Evolutionary conservation across 1,140 invertebrate species (phyloP), one percentile per base, ranked within the genome.

Genomic region (Drosophila rufa): DNA sequence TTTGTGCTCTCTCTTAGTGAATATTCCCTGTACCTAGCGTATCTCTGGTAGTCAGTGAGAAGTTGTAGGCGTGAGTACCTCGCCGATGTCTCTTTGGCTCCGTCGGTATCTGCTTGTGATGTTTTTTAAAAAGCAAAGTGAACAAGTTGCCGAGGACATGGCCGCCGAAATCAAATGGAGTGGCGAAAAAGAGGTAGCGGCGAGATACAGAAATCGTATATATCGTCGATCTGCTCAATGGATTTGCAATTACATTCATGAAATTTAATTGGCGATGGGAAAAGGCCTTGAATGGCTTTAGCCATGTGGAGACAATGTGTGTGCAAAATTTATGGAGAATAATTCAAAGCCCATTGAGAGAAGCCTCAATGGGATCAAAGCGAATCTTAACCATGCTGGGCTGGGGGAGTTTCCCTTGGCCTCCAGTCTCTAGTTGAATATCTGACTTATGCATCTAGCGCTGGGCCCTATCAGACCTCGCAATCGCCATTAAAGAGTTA

Each of bases 61-160:
- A 69, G 82, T 87, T 82, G 83, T 83, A 78, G 83, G 82, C 82
- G 80, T 85, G 58, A 77, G 61, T 77, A 67, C 55, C 42, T 73
- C 43, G 30, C 55, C 70, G 38, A 43, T 73, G 81, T 62, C 51
- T 75, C 17, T 48, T 42, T 36, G 22, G 42, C n/a, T 51, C 55
- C 19, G 75, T 43, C 73, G 79, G 78, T 81, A 81, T 70, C 65
- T 55, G 9, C 61, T 47, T 74, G 47, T 62, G 70, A 75, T 75
- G 64, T 74, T 65, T 80, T 58, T 58, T 42, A 67, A 53, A 58
- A 42, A 83, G 66, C 75, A 60, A 86, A 60, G 47, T 77, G 68
- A 89, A 75, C 73, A 87, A 83, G 71, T 58, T 56, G 75, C 48
- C 65, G 83, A 82, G 81, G 81, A 84, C 76, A 79, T 74, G 70